These are phyloP conservation scores for Phania funesta DNA, from an alignment of 2,888 invertebrate species.

Conservation along the genomic window DNA sequence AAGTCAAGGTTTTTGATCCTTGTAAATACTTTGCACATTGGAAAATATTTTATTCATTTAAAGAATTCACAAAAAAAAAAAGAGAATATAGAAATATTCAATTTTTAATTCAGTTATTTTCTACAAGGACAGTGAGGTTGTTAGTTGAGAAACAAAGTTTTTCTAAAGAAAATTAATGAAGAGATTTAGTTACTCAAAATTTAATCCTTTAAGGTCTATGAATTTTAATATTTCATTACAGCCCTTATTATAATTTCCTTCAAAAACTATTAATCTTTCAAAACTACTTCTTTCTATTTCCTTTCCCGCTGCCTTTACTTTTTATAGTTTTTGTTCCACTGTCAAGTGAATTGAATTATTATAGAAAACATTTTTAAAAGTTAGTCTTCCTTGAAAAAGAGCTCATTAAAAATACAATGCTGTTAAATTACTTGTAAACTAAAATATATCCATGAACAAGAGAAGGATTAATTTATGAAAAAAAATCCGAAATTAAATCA, in stretches of 20 bases:
- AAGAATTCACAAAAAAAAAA: no score
- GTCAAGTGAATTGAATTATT: background rate
- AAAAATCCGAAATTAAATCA: constrained; percentile 1
- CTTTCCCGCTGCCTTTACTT: background rate
- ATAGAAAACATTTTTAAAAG: background rate
- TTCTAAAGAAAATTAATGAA: background rate
- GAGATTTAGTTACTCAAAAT: no score
- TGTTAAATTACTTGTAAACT: constrained; percentile 67
- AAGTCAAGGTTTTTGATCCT: constrained; percentile 61
- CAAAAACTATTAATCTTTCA: no score
- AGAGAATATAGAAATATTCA: background rate
- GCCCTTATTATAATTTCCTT: no score
- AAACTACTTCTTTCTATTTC: no score
- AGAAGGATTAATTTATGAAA: constrained; percentile 13
- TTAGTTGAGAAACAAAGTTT: background rate
- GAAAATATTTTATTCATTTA: constrained; percentile 23
- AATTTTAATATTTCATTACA: no score
- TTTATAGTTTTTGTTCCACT: background rate
- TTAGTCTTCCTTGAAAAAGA: constrained; percentile 16
- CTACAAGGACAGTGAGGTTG: background rate
- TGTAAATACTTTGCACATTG: constrained; percentile 19
- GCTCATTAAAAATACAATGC: constrained; percentile 72
- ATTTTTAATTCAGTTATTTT: constrained; percentile 24
- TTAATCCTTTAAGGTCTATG: no score
- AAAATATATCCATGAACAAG: constrained; percentile 22